Evolutionary conservation across 1,140 invertebrate species (phyloP).

Genomic region (Zaprionus capensis): DNA sequence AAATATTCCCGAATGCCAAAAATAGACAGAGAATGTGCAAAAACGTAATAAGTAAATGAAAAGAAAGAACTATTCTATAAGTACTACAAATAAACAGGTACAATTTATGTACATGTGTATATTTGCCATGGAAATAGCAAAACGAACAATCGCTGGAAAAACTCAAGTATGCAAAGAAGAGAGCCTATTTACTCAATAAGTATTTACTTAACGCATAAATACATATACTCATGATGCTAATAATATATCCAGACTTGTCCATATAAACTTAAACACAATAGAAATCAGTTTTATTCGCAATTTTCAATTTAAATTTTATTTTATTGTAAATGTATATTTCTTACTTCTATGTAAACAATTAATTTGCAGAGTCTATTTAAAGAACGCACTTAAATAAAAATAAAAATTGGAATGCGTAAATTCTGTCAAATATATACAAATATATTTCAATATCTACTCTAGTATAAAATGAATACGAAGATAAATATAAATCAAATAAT

Average conservation of each 20-base stretch:
- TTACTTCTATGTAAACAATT: background rate
- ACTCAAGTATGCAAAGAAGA: background rate
- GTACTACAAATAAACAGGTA: background rate
- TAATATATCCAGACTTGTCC: no score
- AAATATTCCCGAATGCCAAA: constrained; percentile 26
- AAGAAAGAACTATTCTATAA: constrained; percentile 10
- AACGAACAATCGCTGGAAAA: constrained; percentile 12
- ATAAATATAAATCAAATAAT: no score
- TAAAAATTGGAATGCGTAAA: background rate
- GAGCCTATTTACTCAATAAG: no score
- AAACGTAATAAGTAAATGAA: constrained; percentile 20
- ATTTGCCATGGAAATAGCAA: background rate
- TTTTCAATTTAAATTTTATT: no score
- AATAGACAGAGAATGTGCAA: constrained; percentile 33
- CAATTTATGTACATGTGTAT: background rate
- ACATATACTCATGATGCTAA: background rate
- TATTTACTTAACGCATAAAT: background rate
- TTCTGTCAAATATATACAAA: background rate
- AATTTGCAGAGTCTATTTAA: background rate
- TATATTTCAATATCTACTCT: background rate
- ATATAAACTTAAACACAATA: no score
- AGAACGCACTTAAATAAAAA: no score
- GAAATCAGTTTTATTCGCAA: no score
- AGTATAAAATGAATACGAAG: no score
- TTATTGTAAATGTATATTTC: background rate